Conservation (phyloP, 2,888 invertebrate genomes). For the Cybosia mesomella region DNA sequence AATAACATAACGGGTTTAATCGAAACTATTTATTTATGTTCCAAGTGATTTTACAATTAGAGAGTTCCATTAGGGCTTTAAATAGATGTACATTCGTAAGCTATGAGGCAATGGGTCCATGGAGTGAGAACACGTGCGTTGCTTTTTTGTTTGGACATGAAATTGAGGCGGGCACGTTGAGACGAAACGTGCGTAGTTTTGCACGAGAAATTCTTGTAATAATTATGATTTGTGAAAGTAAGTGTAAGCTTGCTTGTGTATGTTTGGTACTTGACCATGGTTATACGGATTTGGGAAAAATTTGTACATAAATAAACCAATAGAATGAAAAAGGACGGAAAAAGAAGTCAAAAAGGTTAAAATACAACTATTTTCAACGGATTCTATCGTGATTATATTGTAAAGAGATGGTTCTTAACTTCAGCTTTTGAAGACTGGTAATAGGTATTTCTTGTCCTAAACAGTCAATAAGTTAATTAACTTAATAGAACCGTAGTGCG, state of each 20-base stretch:
- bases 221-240: neutral
- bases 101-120: constrained; percentile 6
- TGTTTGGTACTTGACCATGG: neutral
- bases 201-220: neutral
- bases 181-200: neutral
- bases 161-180: neutral
- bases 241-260: neutral
- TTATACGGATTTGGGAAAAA: neutral
- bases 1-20: constrained; percentile 15
- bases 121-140: neutral
- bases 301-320: neutral
- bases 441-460: neutral
- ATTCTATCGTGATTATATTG: no score
- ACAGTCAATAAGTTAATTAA: neutral
- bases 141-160: constrained; percentile 6
- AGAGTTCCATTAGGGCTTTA: constrained; percentile 6
- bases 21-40: constrained; percentile 15
- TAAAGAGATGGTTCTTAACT: neutral
- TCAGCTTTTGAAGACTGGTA: neutral
- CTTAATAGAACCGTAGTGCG: neutral
- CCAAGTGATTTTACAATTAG: constrained; percentile 14
- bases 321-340: neutral
- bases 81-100: neutral
- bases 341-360: no score
- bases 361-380: no score